Base-by-base conservation (phyloP, 2,797 vertebrate genomes). In the Arctocebus calabarensis region DNA sequence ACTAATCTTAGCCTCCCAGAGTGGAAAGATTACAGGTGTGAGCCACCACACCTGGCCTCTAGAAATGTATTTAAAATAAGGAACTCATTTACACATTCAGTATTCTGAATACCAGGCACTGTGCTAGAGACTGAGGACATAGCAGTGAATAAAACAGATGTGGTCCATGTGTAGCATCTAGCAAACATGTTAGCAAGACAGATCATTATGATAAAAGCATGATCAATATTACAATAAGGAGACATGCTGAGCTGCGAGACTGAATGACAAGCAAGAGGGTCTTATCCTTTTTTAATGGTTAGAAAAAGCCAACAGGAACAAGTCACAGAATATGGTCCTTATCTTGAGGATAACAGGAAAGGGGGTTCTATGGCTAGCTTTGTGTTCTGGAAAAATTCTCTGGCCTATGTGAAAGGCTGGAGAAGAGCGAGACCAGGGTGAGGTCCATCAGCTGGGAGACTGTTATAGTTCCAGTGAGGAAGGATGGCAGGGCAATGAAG, bases 1-100 rank as follows among this genome's bases (percentile, higher is more conserved):
- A 52, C 48, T 52, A 14, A 52, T 13, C 14, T 52, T 1, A 13
- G 48, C 14, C 48, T 52, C 48, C 48, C 48, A 52, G 48, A 52
- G 48, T 52, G 48, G 48, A 4, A 52, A 52, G 48, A 52, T 52
- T 16, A 52, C 48, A 52, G 48, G 48, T 52, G 48, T 52, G 48
- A 52, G 48, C 48, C 48, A 52, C 48, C 13, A 52, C 14, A 52
- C 48, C 48, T 3, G 3, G 48, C 48, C 48, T 52, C 48, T 52
- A 52, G 48, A 95, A 83, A 68, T 68, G 25, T 34, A 91, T n/a
- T 91, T 85, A 87, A 92, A 77, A 62, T 57, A 91, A 82, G 64
- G 48, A 88, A 88, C 4, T 84, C 37, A 79, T 74, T 71, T 40
- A 88, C 3, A 29, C 68, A 94, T 74, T 85, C 37, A 74, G 9